These are phyloP conservation scores for Agrochola lota DNA, from an alignment of 2,888 invertebrate species.

Conservation along the genomic window DNA sequence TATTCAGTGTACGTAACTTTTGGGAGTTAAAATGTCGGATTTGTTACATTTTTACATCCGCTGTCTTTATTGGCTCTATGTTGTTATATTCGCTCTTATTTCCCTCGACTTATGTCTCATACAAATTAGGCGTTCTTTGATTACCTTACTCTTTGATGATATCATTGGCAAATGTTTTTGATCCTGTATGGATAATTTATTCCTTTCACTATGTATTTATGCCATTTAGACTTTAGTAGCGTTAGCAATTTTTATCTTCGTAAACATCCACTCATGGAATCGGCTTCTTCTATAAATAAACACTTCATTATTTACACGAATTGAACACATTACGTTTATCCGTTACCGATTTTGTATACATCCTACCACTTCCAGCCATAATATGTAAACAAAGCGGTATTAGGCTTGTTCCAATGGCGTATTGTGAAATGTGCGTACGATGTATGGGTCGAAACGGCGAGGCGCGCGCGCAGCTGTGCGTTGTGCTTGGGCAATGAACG, in stretches of 20 bases:
- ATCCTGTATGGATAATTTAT: neutral
- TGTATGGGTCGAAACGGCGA: conserved; percentile 37
- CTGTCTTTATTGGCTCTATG: neutral
- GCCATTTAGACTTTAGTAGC: neutral
- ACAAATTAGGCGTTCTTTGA: neutral
- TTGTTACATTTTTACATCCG: conserved; percentile 25
- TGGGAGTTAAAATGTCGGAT: conserved; percentile 24
- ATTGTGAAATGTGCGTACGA: conserved; percentile 68
- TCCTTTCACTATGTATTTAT: neutral
- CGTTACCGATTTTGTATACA: conserved; percentile 45
- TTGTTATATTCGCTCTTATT: neutral
- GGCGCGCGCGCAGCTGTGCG: conserved; percentile 70
- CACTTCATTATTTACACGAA: conserved; percentile 28
- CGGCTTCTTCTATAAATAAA: conserved; percentile 18
- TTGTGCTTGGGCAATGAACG: conserved; percentile 64
- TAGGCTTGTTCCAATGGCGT: conserved; percentile 46
- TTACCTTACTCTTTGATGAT: neutral
- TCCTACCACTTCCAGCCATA: conserved; percentile 41
- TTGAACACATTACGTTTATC: conserved; percentile 36
- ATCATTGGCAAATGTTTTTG: neutral
- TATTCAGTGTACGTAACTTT: conserved; percentile 45
- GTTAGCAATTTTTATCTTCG: neutral
- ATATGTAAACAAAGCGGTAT: conserved; percentile 44
- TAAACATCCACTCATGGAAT: conserved; percentile 7
- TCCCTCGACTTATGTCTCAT: neutral